Conservation (phyloP, 2,113 vertebrate species). For the Brachypteracias leptosomus region DNA sequence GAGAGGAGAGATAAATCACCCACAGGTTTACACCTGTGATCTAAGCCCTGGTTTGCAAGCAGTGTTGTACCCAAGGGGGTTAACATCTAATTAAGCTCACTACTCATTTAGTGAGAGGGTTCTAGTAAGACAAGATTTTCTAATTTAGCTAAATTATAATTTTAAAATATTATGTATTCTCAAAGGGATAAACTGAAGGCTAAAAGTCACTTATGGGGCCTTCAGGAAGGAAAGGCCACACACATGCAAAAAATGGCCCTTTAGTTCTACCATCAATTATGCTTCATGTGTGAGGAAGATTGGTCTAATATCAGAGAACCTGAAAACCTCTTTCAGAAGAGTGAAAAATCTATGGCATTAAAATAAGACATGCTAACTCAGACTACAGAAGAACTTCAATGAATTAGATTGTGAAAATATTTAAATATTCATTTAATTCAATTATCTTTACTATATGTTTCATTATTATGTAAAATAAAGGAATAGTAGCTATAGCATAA, state of each 20-base stretch:
- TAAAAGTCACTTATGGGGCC: not conserved
- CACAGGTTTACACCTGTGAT: constrained; percentile 9
- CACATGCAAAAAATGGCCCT: not conserved
- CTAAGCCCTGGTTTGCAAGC: not conserved
- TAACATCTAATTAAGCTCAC: not conserved
- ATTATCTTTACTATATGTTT: not conserved
- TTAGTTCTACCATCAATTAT: not conserved
- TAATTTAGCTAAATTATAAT: not conserved
- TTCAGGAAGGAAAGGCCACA: not conserved
- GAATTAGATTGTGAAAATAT: not conserved
- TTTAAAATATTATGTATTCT: not conserved
- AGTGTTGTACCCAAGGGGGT: not conserved
- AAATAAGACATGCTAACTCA: not conserved
- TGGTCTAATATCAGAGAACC: not conserved
- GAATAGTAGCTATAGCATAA: not conserved
- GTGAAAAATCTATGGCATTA: not conserved
- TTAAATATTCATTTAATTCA: not conserved
- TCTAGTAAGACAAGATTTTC: not conserved
- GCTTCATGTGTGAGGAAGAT: not conserved
- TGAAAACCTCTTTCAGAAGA: not conserved
- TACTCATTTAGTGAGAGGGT: not conserved
- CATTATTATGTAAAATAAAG: not conserved
- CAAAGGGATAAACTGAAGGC: not conserved
- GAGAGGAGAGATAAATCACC: constrained; percentile 26
- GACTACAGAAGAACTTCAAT: not conserved